Evolutionary conservation across 2,888 invertebrate genomes (phyloP).

Genomic region (Therioaphis trifolii): DNA sequence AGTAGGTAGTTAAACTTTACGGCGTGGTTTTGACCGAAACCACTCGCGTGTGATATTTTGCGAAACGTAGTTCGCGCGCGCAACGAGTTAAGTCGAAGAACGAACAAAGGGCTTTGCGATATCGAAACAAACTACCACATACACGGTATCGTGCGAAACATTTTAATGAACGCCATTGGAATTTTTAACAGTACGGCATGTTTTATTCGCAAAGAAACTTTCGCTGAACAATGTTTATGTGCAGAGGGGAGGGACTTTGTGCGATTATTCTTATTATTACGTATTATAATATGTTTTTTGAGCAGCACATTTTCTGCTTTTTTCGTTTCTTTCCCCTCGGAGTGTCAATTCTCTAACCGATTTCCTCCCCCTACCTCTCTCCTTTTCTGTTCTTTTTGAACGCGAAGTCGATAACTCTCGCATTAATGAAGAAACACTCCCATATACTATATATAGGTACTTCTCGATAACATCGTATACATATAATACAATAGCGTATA

Average conservation of each 20-base stretch:
- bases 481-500: background rate
- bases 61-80: background rate
- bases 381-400: background rate
- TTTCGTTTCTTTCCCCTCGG: constrained; percentile 1
- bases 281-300: background rate
- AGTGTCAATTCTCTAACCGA: constrained; percentile 6
- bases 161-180: constrained; percentile 33
- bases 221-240: background rate
- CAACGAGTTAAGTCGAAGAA: constrained; percentile 10
- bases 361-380: background rate
- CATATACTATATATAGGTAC: background rate
- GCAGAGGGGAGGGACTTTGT: background rate
- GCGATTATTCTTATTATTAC: background rate
- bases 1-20: background rate
- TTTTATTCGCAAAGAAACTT: constrained; percentile 11
- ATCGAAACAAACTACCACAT: background rate
- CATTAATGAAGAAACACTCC: constrained; percentile 3
- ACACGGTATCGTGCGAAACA: background rate
- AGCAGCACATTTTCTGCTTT: constrained; percentile 14
- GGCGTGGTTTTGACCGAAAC: background rate
- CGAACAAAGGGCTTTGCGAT: constrained; percentile 6
- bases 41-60: background rate
- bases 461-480: background rate
- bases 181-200: constrained; percentile 15
- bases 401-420: background rate